These are phyloP conservation scores for Pachyseris speciosa DNA, from an alignment of 64 coral and sea anemone genomes.

Conservation along the genomic window DNA sequence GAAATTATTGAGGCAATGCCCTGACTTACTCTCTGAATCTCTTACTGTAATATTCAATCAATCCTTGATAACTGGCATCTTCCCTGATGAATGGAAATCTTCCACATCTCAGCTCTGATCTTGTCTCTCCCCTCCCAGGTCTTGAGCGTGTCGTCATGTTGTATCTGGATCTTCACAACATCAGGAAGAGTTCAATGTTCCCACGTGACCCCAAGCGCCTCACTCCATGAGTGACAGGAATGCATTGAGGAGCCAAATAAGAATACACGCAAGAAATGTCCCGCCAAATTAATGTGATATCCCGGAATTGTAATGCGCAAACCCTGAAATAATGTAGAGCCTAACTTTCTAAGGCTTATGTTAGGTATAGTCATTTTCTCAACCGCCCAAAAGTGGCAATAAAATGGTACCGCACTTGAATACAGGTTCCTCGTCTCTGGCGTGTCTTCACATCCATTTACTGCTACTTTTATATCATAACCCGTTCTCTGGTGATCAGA, in stretches of 20 bases:
- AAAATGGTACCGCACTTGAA: not conserved
- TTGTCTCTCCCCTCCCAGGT: slow-evolving; percentile 50
- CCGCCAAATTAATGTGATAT: not conserved
- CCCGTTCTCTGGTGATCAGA: no score
- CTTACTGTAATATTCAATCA: no score
- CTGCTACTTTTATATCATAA: no score
- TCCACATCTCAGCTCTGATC: not conserved
- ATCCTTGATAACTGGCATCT: no score
- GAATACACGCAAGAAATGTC: not conserved
- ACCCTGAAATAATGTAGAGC: not conserved
- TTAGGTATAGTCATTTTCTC: not conserved
- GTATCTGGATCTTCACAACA: slow-evolving; percentile 90
- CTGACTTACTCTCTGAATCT: no score
- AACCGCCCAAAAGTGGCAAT: not conserved
- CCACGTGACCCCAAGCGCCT: slow-evolving; percentile 99
- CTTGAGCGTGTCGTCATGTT: slow-evolving; percentile 97
- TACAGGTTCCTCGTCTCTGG: not conserved
- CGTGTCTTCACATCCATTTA: not conserved
- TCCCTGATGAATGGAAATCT: no score
- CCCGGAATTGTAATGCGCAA: not conserved
- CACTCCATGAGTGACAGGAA: slow-evolving; percentile 72
- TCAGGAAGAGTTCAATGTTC: slow-evolving; percentile 96
- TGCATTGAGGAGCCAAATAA: not conserved
- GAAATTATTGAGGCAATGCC: no score
- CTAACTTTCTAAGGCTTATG: not conserved